Percentiles rank a stretch among this genome's conserved stretches.
phyloP scores from a whole-genome alignment of 2,888 invertebrate genomes.

The Cephus pygmeus region DNA sequence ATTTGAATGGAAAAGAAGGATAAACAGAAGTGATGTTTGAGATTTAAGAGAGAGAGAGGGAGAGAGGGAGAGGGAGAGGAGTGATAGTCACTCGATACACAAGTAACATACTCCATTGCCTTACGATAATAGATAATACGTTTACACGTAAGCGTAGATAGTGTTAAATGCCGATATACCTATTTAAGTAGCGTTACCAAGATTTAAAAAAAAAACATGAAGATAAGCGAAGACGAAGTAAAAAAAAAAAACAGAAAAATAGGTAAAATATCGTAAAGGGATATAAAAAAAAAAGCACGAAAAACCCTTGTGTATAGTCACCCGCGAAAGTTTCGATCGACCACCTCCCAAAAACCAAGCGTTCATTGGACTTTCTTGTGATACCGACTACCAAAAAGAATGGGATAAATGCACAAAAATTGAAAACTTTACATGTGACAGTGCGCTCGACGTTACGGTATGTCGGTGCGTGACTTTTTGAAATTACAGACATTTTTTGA shows the following conservation, averaged over 20 bases:
- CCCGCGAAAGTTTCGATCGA: constrained; percentile 18
- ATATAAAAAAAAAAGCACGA: constrained; percentile 6
- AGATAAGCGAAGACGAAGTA: constrained; percentile 8
- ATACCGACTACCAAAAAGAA: background rate
- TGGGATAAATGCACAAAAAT: constrained; percentile 7
- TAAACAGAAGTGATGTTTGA: background rate
- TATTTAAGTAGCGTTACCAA: constrained; percentile 20
- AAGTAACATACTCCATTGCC: constrained; percentile 65
- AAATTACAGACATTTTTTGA: too few species aligned
- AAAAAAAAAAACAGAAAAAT: background rate
- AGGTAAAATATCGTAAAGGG: constrained; percentile 1
- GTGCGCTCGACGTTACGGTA: too few species aligned
- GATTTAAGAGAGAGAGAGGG: background rate
- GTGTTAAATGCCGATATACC: constrained; percentile 6
- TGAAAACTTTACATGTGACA: too few species aligned
- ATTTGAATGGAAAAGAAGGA: too few species aligned
- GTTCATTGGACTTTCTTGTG: too few species aligned
- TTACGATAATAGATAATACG: constrained; percentile 60
- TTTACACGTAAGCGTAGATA: constrained; percentile 51
- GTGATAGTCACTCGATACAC: constrained; percentile 44
- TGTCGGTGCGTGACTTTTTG: too few species aligned
- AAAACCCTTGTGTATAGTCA: constrained; percentile 20
- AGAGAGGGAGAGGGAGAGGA: background rate
- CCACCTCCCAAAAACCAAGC: too few species aligned
- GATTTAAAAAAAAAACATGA: constrained; percentile 5